Percentiles rank a stretch among this genome's conserved stretches.
phyloP scores from a whole-genome alignment of 2,888 invertebrate genomes.

The Drosophila yooni region DNA sequence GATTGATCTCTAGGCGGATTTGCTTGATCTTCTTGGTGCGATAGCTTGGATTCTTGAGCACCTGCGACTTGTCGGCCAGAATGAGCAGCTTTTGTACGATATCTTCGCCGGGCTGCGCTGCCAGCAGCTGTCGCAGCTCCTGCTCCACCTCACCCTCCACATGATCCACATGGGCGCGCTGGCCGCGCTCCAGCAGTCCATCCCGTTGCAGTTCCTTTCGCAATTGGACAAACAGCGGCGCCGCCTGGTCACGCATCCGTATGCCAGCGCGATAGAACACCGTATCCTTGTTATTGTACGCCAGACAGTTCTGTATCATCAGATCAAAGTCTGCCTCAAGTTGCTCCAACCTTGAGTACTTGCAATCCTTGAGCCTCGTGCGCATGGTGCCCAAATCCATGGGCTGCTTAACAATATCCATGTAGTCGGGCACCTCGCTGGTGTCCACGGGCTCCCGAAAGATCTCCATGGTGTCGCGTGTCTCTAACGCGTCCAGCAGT shows the following conservation, averaged over 20 bases:
- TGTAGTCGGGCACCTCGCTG: constrained; percentile 95
- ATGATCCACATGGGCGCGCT: constrained; percentile 85
- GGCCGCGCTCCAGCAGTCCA: constrained; percentile 82
- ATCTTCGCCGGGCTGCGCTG: constrained; percentile 79
- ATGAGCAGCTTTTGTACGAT: constrained; percentile 86
- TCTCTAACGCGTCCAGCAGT: constrained; percentile 90
- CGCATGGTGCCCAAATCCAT: constrained; percentile 97
- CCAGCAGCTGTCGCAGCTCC: constrained; percentile 85
- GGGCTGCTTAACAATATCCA: constrained; percentile 92
- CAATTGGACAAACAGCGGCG: constrained; percentile 91
- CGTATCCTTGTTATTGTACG: constrained; percentile 97
- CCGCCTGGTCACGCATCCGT: constrained; percentile 95
- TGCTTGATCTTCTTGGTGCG: constrained; percentile 87
- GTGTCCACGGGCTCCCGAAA: constrained; percentile 97
- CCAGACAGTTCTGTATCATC: constrained; percentile 98
- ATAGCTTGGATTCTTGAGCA: constrained; percentile 87
- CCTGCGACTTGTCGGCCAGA: constrained; percentile 87
- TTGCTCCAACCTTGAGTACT: constrained; percentile 90
- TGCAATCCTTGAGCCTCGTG: constrained; percentile 89
- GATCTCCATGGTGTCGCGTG: constrained; percentile 93
- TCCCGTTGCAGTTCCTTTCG: constrained; percentile 88
- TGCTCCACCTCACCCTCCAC: constrained; percentile 86
- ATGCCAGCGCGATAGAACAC: constrained; percentile 96
- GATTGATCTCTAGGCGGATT: constrained; percentile 87
- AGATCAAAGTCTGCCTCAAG: constrained; percentile 96